These are phyloP conservation scores for Cheilosia scutellata DNA, from an alignment of 2,888 invertebrate species.

Conservation along the genomic window DNA sequence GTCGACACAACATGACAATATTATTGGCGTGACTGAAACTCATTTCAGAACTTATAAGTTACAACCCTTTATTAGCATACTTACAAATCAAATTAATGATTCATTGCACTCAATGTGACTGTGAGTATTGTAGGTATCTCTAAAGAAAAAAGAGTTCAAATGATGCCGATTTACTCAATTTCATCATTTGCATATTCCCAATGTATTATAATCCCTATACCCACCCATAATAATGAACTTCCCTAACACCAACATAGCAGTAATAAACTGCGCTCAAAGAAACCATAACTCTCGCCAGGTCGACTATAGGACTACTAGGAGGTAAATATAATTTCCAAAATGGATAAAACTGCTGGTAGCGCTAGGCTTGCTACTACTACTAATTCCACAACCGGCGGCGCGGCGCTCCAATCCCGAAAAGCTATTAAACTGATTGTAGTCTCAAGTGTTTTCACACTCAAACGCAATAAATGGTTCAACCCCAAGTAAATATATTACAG, in stretches of 20 bases:
- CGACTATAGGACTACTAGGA: not conserved
- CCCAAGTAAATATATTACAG: constrained; percentile 59
- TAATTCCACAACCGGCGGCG: constrained; percentile 36
- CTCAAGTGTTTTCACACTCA: constrained; percentile 61
- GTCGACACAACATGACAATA: no score
- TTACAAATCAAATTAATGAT: constrained; percentile 25
- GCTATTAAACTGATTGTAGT: constrained; percentile 69
- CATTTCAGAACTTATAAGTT: not conserved
- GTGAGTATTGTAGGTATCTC: not conserved
- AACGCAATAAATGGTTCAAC: constrained; percentile 61
- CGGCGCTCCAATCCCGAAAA: constrained; percentile 47
- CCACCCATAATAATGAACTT: constrained; percentile 17
- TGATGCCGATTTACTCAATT: constrained; percentile 6
- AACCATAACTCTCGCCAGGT: constrained; percentile 39
- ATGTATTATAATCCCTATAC: constrained; percentile 1
- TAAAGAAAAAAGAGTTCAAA: constrained; percentile 6
- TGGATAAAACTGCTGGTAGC: constrained; percentile 32
- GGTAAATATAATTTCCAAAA: constrained; percentile 29
- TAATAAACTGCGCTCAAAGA: not conserved
- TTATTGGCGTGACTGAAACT: constrained; percentile 6
- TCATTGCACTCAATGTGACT: constrained; percentile 1
- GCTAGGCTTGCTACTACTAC: not conserved
- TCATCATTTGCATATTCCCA: constrained; percentile 52
- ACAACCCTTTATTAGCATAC: constrained; percentile 13
- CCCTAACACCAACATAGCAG: constrained; percentile 1